phyloP scores from a whole-genome alignment of 1,140 invertebrate species.

The Neodiprion pinetum region DNA sequence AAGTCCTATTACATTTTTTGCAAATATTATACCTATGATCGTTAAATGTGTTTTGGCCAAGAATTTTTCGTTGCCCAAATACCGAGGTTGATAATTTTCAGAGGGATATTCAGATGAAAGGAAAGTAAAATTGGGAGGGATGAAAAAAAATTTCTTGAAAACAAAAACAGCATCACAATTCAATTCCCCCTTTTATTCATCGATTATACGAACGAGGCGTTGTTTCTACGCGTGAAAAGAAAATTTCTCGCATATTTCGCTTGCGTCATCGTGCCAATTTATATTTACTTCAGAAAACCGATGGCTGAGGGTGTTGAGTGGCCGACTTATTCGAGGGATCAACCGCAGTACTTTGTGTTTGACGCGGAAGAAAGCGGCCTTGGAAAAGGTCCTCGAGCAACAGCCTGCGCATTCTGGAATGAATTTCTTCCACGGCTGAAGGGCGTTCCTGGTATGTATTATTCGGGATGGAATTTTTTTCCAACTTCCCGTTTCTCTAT shows the following conservation, averaged over 20 bases:
- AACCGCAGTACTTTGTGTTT: slow-evolving; percentile 89
- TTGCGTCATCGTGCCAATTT: neutral
- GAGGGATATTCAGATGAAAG: neutral
- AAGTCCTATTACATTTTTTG: slow-evolving; percentile 2
- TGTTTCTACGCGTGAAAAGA: no score
- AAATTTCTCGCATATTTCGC: no score
- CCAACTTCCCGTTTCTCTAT: no score
- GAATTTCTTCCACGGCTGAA: slow-evolving; percentile 87
- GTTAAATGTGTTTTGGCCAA: no score
- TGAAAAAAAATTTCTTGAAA: neutral
- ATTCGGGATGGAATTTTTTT: no score
- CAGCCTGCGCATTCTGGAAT: slow-evolving; percentile 95
- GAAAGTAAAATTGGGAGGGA: neutral
- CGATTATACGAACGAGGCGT: no score
- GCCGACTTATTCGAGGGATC: slow-evolving; percentile 85
- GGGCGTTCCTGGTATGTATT: slow-evolving; percentile 71
- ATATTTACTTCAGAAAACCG: slow-evolving; percentile 74
- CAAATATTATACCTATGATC: neutral
- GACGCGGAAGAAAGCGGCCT: slow-evolving; percentile 77
- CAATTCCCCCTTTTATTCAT: no score
- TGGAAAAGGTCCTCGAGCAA: slow-evolving; percentile 82
- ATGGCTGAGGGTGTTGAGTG: slow-evolving; percentile 81
- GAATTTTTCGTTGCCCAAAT: no score
- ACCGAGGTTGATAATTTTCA: no score
- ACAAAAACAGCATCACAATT: no score